These are phyloP conservation scores for Agriotes lineatus DNA, from an alignment of 2,888 invertebrate species.

Conservation along the genomic window DNA sequence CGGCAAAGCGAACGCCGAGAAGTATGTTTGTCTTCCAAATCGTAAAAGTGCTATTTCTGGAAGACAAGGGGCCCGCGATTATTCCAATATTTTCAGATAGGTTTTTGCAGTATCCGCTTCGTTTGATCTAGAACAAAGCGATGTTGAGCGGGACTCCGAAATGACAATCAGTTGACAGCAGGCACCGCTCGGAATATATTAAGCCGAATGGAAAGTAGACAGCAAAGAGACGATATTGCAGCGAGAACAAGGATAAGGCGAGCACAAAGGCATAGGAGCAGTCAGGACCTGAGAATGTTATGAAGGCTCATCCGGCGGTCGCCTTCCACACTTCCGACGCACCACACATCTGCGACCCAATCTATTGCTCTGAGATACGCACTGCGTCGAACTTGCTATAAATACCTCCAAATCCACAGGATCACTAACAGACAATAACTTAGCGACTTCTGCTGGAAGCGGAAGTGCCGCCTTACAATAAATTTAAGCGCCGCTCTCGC, in stretches of 20 bases:
- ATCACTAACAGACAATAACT: conserved; percentile 16
- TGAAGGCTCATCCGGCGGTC: conserved; percentile 17
- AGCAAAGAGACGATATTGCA: conserved; percentile 9
- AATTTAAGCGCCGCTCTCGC: conserved; percentile 13
- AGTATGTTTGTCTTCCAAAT: too few species aligned
- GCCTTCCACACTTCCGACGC: conserved; percentile 25
- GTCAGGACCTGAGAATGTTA: conserved; percentile 14
- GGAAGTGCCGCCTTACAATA: conserved; percentile 1
- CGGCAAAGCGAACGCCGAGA: too few species aligned
- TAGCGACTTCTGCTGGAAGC: background rate
- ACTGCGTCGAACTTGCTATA: conserved; percentile 26
- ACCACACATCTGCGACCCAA: conserved; percentile 17
- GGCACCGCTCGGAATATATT: conserved; percentile 22
- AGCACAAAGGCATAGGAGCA: background rate
- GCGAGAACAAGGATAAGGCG: conserved; percentile 3
- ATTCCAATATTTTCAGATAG: conserved; percentile 7
- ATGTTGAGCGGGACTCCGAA: background rate
- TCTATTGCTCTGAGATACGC: conserved; percentile 22
- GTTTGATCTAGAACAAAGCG: conserved; percentile 14
- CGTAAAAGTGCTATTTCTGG: background rate
- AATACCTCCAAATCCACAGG: conserved; percentile 20
- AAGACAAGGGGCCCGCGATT: background rate
- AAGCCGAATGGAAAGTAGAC: conserved; percentile 14
- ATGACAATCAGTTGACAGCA: conserved; percentile 21
- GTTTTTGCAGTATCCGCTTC: background rate